Evolutionary conservation across 2,888 invertebrate genomes (phyloP).

Genomic region (Volucella bombylans): DNA sequence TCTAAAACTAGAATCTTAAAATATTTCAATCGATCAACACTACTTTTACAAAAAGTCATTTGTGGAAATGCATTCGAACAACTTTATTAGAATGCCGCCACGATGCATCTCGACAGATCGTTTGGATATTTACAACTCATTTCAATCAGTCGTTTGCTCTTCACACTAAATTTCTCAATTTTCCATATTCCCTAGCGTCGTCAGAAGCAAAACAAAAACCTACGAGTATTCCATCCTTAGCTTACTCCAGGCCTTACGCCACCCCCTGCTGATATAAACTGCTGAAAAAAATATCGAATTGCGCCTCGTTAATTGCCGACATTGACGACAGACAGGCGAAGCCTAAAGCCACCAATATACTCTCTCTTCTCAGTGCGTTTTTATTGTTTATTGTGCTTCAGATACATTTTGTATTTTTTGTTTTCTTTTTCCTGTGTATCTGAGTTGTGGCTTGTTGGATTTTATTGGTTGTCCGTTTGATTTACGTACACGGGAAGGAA

Average conservation of each 20-base stretch:
- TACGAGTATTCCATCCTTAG: not conserved
- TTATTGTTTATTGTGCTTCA: constrained; percentile 42
- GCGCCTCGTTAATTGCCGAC: constrained; percentile 64
- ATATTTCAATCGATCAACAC: constrained; percentile 19
- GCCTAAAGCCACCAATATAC: constrained; percentile 23
- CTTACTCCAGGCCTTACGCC: not conserved
- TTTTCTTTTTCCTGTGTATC: not conserved
- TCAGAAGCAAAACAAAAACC: constrained; percentile 10
- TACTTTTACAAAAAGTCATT: constrained; percentile 19
- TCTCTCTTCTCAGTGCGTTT: not conserved
- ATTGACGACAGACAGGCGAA: constrained; percentile 46
- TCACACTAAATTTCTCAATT: constrained; percentile 56
- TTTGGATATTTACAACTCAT: constrained; percentile 35
- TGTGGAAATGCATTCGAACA: constrained; percentile 32
- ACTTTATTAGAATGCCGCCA: constrained; percentile 38
- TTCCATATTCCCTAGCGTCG: constrained; percentile 29
- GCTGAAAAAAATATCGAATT: constrained; percentile 44
- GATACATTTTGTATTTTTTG: constrained; percentile 25
- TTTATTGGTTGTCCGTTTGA: constrained; percentile 45
- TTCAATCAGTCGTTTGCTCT: constrained; percentile 44
- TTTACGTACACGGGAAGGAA: constrained; percentile 52
- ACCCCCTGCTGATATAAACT: not conserved
- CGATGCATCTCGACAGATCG: constrained; percentile 5
- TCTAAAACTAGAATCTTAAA: too few species aligned
- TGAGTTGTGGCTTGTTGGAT: not conserved